Conservation (phyloP, 2,888 invertebrate species). For the Heliconius aoede region DNA sequence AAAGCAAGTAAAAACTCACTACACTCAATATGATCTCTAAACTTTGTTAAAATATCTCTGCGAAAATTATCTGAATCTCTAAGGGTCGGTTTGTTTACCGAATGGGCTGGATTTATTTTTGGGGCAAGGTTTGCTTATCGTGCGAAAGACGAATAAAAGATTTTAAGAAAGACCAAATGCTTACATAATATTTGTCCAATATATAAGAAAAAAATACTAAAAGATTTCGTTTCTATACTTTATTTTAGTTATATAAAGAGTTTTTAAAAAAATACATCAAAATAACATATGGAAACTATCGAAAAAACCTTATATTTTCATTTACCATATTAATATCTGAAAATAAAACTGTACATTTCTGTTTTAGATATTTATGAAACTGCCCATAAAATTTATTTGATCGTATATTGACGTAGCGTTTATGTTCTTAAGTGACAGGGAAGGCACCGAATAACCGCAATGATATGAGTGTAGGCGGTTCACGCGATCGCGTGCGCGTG, state of each 20-base stretch:
- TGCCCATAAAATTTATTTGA: not conserved
- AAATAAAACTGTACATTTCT: not conserved
- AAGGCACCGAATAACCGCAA: constrained; percentile 32
- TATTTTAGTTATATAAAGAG: not conserved
- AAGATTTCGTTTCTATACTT: not conserved
- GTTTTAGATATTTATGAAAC: not conserved
- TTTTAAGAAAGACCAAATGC: constrained; percentile 17
- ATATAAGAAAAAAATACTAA: not conserved
- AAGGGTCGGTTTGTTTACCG: constrained; percentile 20
- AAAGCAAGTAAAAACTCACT: not conserved
- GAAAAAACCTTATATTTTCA: no score
- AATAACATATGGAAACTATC: not conserved
- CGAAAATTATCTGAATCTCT: constrained; percentile 17
- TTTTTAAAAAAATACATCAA: not conserved
- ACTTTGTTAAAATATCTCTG: not conserved
- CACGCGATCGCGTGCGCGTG: constrained; percentile 45
- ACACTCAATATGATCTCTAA: not conserved
- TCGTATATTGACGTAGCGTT: not conserved
- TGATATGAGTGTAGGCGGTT: constrained; percentile 22
- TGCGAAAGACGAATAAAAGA: constrained; percentile 6
- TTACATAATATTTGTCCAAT: constrained; percentile 12
- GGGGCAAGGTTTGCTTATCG: constrained; percentile 28
- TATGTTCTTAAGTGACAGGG: constrained; percentile 23
- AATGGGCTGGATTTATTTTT: constrained; percentile 24
- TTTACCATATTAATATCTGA: not conserved